Base-by-base conservation (phyloP, 2,888 invertebrate species). In the Rhabditoides inermis region DNA sequence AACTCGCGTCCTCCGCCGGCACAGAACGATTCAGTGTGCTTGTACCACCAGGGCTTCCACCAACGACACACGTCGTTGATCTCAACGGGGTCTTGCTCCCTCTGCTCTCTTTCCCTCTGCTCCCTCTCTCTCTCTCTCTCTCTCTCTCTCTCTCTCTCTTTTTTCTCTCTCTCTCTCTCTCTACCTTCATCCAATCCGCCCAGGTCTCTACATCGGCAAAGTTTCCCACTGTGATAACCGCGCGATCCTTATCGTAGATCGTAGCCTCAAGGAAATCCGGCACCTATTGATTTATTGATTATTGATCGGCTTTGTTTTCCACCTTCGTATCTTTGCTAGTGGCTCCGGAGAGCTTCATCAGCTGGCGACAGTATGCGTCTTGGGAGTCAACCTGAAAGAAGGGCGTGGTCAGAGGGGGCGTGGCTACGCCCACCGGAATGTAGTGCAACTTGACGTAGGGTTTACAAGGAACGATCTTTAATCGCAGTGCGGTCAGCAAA, bases 31-130 rank as follows among this genome's bases (percentile, higher is more conserved):
- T 85, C 83, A 0, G 83, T 83, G 61, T 85, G 83, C 63, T 84
- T 84, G 65, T 85, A 85, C 73, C 84, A 85, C 85, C 85, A 85
- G 0, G 85, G 84, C 65, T 85, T 85, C 75, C 84, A 84, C 84
- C 85, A 85, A 25, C 77, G 78, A 0, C 83, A 81, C 46, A 84
- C 80, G 54, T 81, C 75, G 60, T 85, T 85, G 4, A 78, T 69
- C 76, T 78, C 40, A 32, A 56, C 50, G n/a, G n/a, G n/a, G n/a
- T n/a, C n/a, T n/a, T n/a, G n/a, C n/a, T n/a, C n/a, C n/a, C n/a
- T n/a, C n/a, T n/a, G n/a, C n/a, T n/a, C n/a, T n/a, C n/a, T n/a
- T n/a, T n/a, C n/a, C n/a, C n/a, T n/a, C n/a, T n/a, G n/a, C n/a
- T n/a, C n/a, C n/a, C n/a, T n/a, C n/a, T n/a, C n/a, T n/a, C n/a